Percentiles rank a stretch among this genome's conserved stretches.
Evolutionary conservation across 2,113 vertebrate genomes (phyloP).

Genomic region (Hypanus sabinus): DNA sequence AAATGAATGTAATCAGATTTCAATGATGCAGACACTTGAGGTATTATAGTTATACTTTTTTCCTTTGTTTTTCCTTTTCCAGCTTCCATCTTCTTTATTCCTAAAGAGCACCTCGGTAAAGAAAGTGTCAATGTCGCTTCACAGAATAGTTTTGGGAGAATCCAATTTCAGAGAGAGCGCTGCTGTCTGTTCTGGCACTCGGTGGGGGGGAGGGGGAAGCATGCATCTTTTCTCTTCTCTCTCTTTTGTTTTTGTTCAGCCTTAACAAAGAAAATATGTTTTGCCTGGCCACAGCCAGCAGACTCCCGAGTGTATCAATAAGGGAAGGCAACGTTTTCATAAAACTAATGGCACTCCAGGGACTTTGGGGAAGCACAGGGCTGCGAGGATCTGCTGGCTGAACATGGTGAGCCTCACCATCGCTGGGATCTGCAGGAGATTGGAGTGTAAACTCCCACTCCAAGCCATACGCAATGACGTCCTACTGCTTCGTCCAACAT

Average conservation of each 20-base stretch:
- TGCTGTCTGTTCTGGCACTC: background rate
- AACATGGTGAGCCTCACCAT: background rate
- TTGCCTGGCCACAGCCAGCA: background rate
- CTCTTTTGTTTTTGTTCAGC: constrained; percentile 8
- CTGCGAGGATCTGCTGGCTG: background rate
- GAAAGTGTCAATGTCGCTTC: background rate
- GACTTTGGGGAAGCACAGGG: background rate
- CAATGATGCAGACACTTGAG: background rate
- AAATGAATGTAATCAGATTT: background rate
- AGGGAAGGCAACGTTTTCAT: background rate
- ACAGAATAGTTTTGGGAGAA: background rate
- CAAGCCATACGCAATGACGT: background rate
- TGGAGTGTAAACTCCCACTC: background rate
- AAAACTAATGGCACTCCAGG: constrained; percentile 16
- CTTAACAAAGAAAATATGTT: background rate
- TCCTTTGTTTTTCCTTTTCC: background rate
- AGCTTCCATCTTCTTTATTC: background rate
- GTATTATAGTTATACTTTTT: background rate
- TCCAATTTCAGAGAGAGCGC: background rate
- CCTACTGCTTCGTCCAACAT: background rate
- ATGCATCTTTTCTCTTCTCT: background rate
- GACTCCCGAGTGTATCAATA: background rate
- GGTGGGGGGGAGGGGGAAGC: background rate
- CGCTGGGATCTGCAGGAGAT: background rate
- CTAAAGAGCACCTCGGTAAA: background rate